Evolutionary conservation across 2,113 vertebrate species (phyloP), one percentile per base, ranked within the genome.

Genomic region (Ovis canadensis): DNA sequence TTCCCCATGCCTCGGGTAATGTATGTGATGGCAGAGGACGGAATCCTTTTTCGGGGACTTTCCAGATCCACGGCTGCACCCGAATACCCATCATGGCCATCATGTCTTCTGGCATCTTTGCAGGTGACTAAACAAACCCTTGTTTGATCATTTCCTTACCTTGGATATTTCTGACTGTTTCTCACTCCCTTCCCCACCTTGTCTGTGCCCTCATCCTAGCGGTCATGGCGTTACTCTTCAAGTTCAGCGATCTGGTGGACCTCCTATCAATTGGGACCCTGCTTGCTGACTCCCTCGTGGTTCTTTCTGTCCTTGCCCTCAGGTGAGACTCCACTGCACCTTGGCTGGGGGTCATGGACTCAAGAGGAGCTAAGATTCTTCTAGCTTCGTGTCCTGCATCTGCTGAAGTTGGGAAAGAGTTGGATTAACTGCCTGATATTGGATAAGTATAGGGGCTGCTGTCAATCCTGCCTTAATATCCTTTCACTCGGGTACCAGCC

Each of bases 181-280:
- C 60, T 33, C 64, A 33, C 6, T 67, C 16, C 67, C n/a, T 40
- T 5, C 19, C n/a, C 11, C 5, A 2, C 57, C 57, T 59, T 59
- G 25, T 59, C 25, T 40, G 19, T 40, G 10, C 19, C 33, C 10
- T 40, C n/a, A 21, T 40, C 21, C 67, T 74, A 74, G 67, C 2
- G 1, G 4, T 40, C 67, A 40, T 40, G 67, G 67, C 19, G 0
- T 74, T 40, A 74, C 36, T 74, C n/a, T 40, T 91, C 0, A 99
- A 99, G 96, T 98, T 99, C 98, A 99, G 98, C 16, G 99, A 99
- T 48, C 99, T 99, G 96, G 99, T 99, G 83, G 99, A 99, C 94
- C 99, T 99, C 94, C 99, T 99, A 99, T 99, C 99, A 0, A 99
- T 99, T 0, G 99, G 99, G 80, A 99, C 99, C 0, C 99, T 99